Base-by-base conservation (phyloP, 1,140 invertebrate species). In the Drosophila mayri region DNA sequence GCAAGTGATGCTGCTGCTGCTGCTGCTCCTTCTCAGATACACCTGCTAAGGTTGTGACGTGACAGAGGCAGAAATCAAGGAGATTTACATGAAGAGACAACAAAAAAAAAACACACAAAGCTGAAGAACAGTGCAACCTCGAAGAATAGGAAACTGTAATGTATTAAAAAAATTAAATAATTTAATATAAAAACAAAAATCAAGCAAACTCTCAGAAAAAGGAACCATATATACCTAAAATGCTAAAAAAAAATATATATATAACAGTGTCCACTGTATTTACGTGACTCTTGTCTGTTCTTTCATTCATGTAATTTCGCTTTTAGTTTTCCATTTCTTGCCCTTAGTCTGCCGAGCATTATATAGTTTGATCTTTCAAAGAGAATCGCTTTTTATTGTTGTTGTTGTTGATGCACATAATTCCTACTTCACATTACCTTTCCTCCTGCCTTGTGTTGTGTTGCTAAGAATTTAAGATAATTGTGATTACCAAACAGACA, bases 401-500 rank as follows among this genome's bases (percentile, higher is more conserved):
- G 28, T 60, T 70, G 28, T 10, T 47, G 14, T 47, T 52, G 28
- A 11, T 8, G 49, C 49, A 20, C 8, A 37, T 43, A 44, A 46
- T 71, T 62, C 46, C n/a, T 20, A 60, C 63, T 37, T 35, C 30
- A 20, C n/a, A 50, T 16, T 41, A n/a, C 22, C 44, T 16, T n/a
- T 41, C 65, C 49, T 16, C 12, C 28, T 30, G 7, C 25, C 32
- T 32, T 6, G 1, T 32, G 30, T 10, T 32, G 44, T 76, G 60
- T 81, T 81, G 60, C 64, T 49, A 62, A 54, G 71, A 85, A 86
- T 86, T 86, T 78, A 86, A 85, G 81, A 85, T 85, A 85, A 85
- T 85, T 85, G 85, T 85, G 81, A 85, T 85, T 85, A 75, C 81
- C 82, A 85, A 85, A 49, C 80, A 76, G 73, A 76, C 63, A 71